Conservation (phyloP, 1,140 invertebrate genomes). For the Plodia interpunctella region DNA sequence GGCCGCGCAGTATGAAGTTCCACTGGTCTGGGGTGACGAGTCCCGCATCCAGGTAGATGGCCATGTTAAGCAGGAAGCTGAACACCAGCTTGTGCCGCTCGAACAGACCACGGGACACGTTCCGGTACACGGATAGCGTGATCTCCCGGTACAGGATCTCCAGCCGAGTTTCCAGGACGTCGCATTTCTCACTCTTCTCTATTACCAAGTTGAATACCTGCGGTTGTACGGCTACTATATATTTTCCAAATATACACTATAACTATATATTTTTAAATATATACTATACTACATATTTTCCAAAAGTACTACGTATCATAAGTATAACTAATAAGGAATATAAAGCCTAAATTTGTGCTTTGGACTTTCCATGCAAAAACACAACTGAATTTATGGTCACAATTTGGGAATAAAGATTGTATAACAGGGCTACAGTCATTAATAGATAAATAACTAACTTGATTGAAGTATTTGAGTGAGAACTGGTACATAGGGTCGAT, state of each 20-base stretch:
- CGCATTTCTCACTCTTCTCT: constrained; percentile 82
- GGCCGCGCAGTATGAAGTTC: constrained; percentile 86
- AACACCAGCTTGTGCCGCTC: constrained; percentile 95
- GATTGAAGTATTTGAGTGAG: constrained; percentile 92
- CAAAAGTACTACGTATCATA: too few species aligned
- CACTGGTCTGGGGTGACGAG: constrained; percentile 79
- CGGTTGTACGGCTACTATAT: too few species aligned
- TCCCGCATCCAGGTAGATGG: constrained; percentile 82
- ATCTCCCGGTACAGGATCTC: constrained; percentile 84
- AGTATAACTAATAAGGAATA: too few species aligned
- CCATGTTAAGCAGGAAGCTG: constrained; percentile 88
- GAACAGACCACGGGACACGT: constrained; percentile 92
- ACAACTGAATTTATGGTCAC: too few species aligned
- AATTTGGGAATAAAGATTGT: too few species aligned
- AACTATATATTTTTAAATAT: too few species aligned
- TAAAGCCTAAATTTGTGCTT: too few species aligned
- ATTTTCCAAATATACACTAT: too few species aligned
- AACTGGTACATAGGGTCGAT: constrained; percentile 98
- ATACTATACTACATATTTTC: too few species aligned
- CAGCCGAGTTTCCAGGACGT: constrained; percentile 80
- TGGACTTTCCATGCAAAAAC: too few species aligned
- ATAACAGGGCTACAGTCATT: too few species aligned
- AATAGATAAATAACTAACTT: constrained; percentile 68
- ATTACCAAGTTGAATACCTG: constrained; percentile 88
- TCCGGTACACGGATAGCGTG: constrained; percentile 89